Evolutionary conservation across 2,113 vertebrate species (phyloP), one percentile per base, ranked within the genome.

Genomic region (Hoplias malabaricus): DNA sequence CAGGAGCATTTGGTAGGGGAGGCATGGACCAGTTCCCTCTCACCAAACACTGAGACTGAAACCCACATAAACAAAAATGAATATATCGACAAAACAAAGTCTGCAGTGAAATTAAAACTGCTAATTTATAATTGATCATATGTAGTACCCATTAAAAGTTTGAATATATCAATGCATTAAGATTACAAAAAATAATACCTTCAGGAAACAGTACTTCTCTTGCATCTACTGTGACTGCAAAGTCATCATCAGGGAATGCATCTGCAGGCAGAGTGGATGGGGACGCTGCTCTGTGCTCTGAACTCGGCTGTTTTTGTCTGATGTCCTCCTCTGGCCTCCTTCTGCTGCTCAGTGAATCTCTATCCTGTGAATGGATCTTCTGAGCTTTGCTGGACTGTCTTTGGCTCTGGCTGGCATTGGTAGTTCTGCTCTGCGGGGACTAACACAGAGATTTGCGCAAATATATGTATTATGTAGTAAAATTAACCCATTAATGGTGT

Each of bases 31-130:
- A 92, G 77, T 42, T 92, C 87, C 83, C 84, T 87, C 36, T 90
- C 90, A 78, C 90, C 83, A 77, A 93, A 94, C 14, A 87, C 87
- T 25, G 93, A 92, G 66, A 92, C 93, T 94, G 79, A 72, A 90
- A 71, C n/a, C 79, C 56, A 88, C n/a, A 69, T 23, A 70, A 43
- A 62, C 16, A 81, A 21, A 23, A 53, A 9, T 23, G 10, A 6
- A 21, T 21, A 21, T 21, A 48, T 5, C 1, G 1, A 19, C n/a
- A 19, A 14, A 48, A 21, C 11, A 57, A 57, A 57, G 9, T 57
- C 8, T 10, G 29, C 12, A 25, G 9, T 27, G 5, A 59, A n/a
- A n/a, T n/a, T n/a, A n/a, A n/a, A n/a, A n/a, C n/a, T n/a, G n/a
- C n/a, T n/a, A n/a, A n/a, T n/a, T n/a, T n/a, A n/a, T n/a, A n/a